Percentiles rank a stretch among this genome's conserved stretches.
These are phyloP conservation scores for Apamea sordens DNA, from an alignment of 2,888 invertebrate genomes.

Conservation along the genomic window DNA sequence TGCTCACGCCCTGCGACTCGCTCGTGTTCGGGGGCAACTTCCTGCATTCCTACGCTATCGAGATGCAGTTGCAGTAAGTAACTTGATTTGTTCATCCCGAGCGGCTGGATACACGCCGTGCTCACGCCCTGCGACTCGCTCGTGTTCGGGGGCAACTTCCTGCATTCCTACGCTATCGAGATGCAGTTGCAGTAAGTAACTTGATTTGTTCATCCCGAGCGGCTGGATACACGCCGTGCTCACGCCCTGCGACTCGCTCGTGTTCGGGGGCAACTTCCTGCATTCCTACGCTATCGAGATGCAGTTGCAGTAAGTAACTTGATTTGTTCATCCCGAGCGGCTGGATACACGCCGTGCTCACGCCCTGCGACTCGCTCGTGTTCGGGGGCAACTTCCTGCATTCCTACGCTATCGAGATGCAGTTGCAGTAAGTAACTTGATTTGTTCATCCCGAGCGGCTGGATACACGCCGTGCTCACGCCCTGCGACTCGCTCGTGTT, in stretches of 20 bases:
- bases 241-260: conserved; percentile 96
- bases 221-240: conserved; percentile 98
- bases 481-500: conserved; percentile 97
- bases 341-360: conserved; percentile 98
- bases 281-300: conserved; percentile 95
- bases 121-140: conserved; percentile 96
- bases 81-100: conserved; percentile 94
- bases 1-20: conserved; percentile 96
- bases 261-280: conserved; percentile 98
- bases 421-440: conserved; percentile 92
- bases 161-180: conserved; percentile 95
- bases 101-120: conserved; percentile 98
- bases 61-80: conserved; percentile 95
- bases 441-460: conserved; percentile 98
- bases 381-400: conserved; percentile 98
- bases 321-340: conserved; percentile 97
- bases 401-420: conserved; percentile 95
- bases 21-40: conserved; percentile 98
- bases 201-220: conserved; percentile 95
- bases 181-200: conserved; percentile 95
- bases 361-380: conserved; percentile 96
- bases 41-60: conserved; percentile 95
- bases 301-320: conserved; percentile 94
- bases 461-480: conserved; percentile 98
- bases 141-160: conserved; percentile 98